Base-by-base conservation (phyloP, 2,113 vertebrate species). In the Pseudopodoces humilis region DNA sequence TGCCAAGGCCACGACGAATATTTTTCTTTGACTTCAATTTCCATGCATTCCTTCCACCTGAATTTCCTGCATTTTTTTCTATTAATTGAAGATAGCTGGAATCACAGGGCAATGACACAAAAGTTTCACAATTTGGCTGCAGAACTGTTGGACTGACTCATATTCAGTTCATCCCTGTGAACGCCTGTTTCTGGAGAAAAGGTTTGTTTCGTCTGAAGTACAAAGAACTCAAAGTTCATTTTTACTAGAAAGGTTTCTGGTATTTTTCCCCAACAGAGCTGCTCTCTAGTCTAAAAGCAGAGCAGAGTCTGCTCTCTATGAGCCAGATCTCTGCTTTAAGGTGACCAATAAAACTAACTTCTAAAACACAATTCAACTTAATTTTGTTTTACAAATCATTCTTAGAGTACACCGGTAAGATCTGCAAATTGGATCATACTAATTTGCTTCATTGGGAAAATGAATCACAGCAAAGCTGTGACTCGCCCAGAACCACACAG, bases 41-140 rank as follows among this genome's bases (percentile, higher is more conserved):
- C 69, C 70, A 71, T 72, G 91, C 95, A 95, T 96, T 96, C 91
- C 77, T 95, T 96, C 83, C 92, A 96, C 94, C 86, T 96, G 96
- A 96, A 93, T 95, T 92, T 96, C 80, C 64, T 84, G n/a, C 60
- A 15, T 93, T 85, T 94, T 86, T 82, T 76, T 20, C 17, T 78
- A 23, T 88, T 94, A 94, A 84, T 90, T 96, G 88, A 90, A 90
- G 93, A 88, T 96, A 88, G 80, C 28, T 96, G 72, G 80, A 93
- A 94, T 96, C 77, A 80, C 85, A 75, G 72, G 60, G 76, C 52
- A 86, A 35, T 88, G 79, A 95, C 95, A 96, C 83, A 94, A 64
- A 83, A 49, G 56, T 90, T 94, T 80, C 92, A 93, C 86, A 92
- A 96, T 71, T 92, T 77, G 65, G 47, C 72, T 78, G 74, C 35